Conservation (phyloP, 2,113 vertebrate genomes). For the Cinclus mexicanus region DNA sequence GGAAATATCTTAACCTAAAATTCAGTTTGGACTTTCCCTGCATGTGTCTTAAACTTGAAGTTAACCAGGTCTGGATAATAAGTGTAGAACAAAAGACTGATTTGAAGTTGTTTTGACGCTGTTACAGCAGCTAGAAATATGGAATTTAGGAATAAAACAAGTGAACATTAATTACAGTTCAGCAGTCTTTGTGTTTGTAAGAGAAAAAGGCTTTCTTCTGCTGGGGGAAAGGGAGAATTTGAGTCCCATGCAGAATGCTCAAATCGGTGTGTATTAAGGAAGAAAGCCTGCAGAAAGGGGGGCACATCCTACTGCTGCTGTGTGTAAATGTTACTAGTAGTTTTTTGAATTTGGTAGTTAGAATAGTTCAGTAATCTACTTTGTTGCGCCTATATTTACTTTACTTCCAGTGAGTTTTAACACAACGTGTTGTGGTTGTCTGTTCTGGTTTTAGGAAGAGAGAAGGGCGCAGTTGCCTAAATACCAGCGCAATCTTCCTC, state of each 20-base stretch:
- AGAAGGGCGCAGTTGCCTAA: conserved; percentile 93
- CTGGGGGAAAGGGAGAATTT: background rate
- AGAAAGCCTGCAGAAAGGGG: background rate
- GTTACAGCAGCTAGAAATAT: background rate
- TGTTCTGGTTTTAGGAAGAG: conserved; percentile 84
- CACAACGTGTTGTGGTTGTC: background rate
- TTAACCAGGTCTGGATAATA: background rate
- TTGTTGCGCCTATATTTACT: background rate
- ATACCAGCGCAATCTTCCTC: conserved; percentile 92
- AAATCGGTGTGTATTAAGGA: background rate
- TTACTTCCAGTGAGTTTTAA: background rate
- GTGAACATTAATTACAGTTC: background rate
- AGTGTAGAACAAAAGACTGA: background rate
- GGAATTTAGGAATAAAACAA: background rate
- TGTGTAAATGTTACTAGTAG: background rate
- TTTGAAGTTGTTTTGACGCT: background rate
- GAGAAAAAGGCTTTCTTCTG: background rate
- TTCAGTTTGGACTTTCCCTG: background rate
- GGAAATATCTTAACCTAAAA: background rate
- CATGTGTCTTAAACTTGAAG: background rate
- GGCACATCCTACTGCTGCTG: background rate
- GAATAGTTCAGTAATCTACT: background rate
- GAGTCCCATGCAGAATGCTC: background rate
- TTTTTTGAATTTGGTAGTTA: background rate
- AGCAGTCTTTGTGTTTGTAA: background rate